Base-by-base conservation (phyloP, 2,113 vertebrate species). In the Forbesichthys agassizii region DNA sequence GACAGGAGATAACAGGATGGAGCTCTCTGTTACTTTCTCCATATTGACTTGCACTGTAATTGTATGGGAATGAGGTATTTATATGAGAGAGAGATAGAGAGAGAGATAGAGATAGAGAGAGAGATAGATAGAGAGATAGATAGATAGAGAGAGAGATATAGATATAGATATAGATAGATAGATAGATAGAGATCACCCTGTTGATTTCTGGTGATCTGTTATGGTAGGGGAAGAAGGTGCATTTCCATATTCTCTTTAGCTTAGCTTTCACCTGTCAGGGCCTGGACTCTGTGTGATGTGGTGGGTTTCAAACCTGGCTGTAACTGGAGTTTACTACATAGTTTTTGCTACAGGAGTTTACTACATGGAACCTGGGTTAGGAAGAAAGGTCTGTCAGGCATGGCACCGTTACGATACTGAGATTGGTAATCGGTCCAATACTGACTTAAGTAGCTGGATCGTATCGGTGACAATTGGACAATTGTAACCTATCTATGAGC, bases 1-100 rank as follows among this genome's bases (percentile, higher is more conserved):
- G 51, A 73, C 11, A 20, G 60, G 20, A 85, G 81, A 86, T 80
- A 73, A 88, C 81, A 69, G 58, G 71, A 69, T 68, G 42, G 77
- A 77, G 60, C 67, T 72, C 68, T 71, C 58, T 81, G 75, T 87
- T 79, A 84, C 81, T 86, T 88, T 79, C 86, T 78, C 71, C 53
- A 80, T 82, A 80, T 86, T 77, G 65, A 47, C 82, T 85, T 88
- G 77, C 80, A 76, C 84, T 86, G 11, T 89, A 90, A 90, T 91
- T 89, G 89, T 83, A 71, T 73, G 74, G 74, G 75, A 83, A 81
- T 74, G 16, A 67, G 77, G 74, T 66, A 60, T 72, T 69, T 77
- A 49, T 77, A 46, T 60, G 54, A 68, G 69, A 81, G 51, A 61
- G 47, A 12, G 20, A 12, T 2, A 8, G 18, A 18, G 14, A 42